phyloP scores from a whole-genome alignment of 1,140 invertebrate genomes.

The Drosophila persimilis region DNA sequence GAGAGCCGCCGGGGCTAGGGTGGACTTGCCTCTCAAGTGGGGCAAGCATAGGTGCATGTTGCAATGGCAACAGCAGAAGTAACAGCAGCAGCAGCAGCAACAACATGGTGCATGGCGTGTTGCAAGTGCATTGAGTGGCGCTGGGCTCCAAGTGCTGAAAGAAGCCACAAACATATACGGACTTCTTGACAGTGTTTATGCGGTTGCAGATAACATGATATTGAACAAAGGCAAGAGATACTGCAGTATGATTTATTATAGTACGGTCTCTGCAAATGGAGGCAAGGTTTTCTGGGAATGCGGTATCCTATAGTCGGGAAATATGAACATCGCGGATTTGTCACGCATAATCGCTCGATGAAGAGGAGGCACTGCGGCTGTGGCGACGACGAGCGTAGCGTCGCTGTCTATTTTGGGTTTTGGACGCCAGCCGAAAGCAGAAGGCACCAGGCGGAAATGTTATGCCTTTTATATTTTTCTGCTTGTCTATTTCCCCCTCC shows the following conservation, averaged over 20 bases:
- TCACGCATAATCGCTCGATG: constrained; percentile 22
- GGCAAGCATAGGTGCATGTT: constrained; percentile 66
- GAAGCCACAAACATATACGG: constrained; percentile 69
- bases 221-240: neutral
- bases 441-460: constrained; percentile 62
- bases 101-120: constrained; percentile 41
- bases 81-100: constrained; percentile 35
- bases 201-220: neutral
- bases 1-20: neutral
- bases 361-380: neutral
- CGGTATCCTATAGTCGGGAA: no score
- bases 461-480: constrained; percentile 63
- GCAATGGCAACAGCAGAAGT: constrained; percentile 33
- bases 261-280: neutral
- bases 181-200: constrained; percentile 28
- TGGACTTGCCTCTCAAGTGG: constrained; percentile 50
- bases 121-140: constrained; percentile 66
- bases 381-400: constrained; percentile 18
- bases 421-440: constrained; percentile 60
- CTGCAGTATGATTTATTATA: neutral
- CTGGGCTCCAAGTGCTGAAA: constrained; percentile 57
- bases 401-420: constrained; percentile 73
- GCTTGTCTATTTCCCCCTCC: constrained; percentile 22
- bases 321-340: neutral
- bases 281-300: no score